Conservation (phyloP, 2,113 vertebrate genomes). For the Eulemur rufifrons region DNA sequence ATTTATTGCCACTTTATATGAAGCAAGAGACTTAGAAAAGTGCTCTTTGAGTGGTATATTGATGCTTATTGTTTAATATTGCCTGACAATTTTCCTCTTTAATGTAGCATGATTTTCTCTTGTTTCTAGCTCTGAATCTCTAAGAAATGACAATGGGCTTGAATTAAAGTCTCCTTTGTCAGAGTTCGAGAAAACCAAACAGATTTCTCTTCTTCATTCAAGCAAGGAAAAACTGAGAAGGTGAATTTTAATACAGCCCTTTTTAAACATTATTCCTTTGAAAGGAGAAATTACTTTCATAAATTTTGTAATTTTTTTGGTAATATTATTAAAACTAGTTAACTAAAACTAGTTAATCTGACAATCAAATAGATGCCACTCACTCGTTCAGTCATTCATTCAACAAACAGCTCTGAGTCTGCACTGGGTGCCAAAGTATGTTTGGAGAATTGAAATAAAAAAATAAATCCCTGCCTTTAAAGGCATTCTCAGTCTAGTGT, state of each 20-base stretch:
- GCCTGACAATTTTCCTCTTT: not conserved
- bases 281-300: not conserved
- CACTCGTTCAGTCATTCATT: not conserved
- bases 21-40: not conserved
- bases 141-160: not conserved
- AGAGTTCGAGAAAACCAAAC: slow-evolving; percentile 37
- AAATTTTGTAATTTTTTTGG: not conserved
- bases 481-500: not conserved
- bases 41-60: not conserved
- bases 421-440: not conserved
- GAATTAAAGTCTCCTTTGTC: not conserved
- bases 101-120: not conserved
- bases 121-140: slow-evolving; percentile 12
- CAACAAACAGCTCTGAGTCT: not conserved
- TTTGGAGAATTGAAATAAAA: not conserved
- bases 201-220: slow-evolving; percentile 65
- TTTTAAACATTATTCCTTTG: not conserved
- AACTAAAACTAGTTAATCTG: not conserved
- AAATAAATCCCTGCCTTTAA: not conserved
- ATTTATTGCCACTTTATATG: not conserved
- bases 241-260: slow-evolving; percentile 19
- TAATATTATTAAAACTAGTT: not conserved
- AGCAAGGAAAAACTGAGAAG: slow-evolving; percentile 73
- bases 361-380: not conserved
- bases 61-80: not conserved